These are phyloP conservation scores for Drosophila siamana DNA, from an alignment of 2,888 invertebrate genomes.

Conservation along the genomic window DNA sequence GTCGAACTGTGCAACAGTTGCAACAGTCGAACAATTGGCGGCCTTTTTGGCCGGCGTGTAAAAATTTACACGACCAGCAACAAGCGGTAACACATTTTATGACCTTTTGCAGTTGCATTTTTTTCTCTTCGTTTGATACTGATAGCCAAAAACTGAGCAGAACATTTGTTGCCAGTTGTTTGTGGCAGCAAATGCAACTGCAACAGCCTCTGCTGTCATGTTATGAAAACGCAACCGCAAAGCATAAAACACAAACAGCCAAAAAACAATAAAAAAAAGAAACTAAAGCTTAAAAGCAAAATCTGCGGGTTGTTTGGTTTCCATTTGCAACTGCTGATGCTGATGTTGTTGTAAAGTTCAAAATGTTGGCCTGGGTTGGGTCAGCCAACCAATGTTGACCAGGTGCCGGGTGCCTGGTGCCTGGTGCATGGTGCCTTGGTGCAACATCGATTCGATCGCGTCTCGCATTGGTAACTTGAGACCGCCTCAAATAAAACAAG, in stretches of 20 bases:
- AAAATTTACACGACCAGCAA: conserved; percentile 78
- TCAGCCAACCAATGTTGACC: conserved; percentile 69
- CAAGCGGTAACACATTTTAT: conserved; percentile 74
- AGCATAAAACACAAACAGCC: conserved; percentile 5
- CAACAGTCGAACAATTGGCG: conserved; percentile 68
- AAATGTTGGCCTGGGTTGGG: conserved; percentile 68
- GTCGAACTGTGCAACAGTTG: conserved; percentile 49
- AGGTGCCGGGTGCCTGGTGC: conserved; percentile 68
- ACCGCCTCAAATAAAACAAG: conserved; percentile 39
- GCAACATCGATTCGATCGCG: conserved; percentile 66
- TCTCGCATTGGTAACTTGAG: conserved; percentile 53
- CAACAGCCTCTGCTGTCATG: conserved; percentile 54
- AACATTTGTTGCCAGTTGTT: conserved; percentile 58
- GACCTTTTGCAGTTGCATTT: conserved; percentile 70
- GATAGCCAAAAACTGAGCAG: conserved; percentile 73
- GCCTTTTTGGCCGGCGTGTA: conserved; percentile 73
- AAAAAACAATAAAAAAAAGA: conserved; percentile 15
- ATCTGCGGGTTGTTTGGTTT: conserved; percentile 65
- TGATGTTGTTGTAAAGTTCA: conserved; percentile 59
- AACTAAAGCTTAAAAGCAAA: conserved; percentile 27
- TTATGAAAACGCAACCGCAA: conserved; percentile 70
- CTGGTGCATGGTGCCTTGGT: conserved; percentile 52
- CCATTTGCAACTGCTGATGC: conserved; percentile 52
- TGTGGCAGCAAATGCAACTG: conserved; percentile 27
- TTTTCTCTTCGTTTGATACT: conserved; percentile 43